A percentile compares a stretch with the other conserved stretches of the same genome.
Evolutionary conservation across 1,140 invertebrate species (phyloP).

Genomic region (Rhynchophorus ferrugineus): DNA sequence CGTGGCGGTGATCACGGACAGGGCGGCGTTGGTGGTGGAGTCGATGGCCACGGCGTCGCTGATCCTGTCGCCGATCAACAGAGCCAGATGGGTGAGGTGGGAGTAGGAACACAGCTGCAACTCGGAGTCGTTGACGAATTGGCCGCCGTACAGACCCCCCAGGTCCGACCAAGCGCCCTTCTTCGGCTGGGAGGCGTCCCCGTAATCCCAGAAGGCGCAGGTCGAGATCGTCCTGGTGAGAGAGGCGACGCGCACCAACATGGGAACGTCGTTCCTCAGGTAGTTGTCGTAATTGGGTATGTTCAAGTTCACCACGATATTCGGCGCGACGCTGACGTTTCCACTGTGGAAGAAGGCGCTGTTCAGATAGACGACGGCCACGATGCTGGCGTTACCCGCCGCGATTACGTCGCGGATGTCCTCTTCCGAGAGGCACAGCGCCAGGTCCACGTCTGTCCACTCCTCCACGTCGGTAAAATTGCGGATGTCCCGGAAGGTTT

Average conservation of each 20-base stretch:
- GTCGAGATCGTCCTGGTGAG: conserved; percentile 20
- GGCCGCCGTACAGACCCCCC: conserved; percentile 23
- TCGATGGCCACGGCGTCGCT: conserved; percentile 6
- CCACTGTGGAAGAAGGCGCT: conserved; percentile 47
- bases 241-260: conserved; percentile 42
- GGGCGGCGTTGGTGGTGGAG: conserved; percentile 26
- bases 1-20: conserved; percentile 52
- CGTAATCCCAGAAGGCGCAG: conserved; percentile 55
- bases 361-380: conserved; percentile 48
- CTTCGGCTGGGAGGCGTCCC: conserved; percentile 14
- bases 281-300: conserved; percentile 47
- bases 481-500: conserved; percentile 41
- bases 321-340: conserved; percentile 29
- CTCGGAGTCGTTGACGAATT: conserved; percentile 31
- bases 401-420: conserved; percentile 13
- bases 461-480: conserved; percentile 39
- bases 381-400: conserved; percentile 25
- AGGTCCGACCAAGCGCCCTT: conserved; percentile 41
- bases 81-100: conserved; percentile 54
- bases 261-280: conserved; percentile 43
- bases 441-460: conserved; percentile 46
- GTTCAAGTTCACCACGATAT: conserved; percentile 47
- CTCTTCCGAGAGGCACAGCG: conserved; percentile 44
- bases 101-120: conserved; percentile 48
- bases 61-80: conserved; percentile 39